phyloP scores from a whole-genome alignment of 2,113 vertebrate genomes.

The Morone chrysops region DNA sequence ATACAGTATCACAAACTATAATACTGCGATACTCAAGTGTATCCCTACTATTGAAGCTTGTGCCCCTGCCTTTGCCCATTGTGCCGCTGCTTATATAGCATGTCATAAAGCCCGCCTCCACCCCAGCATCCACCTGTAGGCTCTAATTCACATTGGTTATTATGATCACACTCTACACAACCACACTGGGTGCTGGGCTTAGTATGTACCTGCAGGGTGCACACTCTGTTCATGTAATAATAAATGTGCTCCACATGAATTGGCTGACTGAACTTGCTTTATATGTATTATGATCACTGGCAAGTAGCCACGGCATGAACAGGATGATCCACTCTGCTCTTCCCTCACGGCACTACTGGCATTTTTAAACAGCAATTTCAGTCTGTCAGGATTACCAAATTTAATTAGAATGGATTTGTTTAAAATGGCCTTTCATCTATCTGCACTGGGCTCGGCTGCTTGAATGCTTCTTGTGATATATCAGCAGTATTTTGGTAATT shows the following conservation, averaged over 20 bases:
- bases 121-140: constrained; percentile 5
- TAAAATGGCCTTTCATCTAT: constrained; percentile 39
- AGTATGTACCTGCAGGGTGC: constrained; percentile 37
- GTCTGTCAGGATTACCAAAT: constrained; percentile 61
- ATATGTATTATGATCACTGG: constrained; percentile 45
- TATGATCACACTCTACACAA: constrained; percentile 8
- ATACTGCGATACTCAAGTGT: too few relatives aligned
- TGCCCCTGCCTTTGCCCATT: too few relatives aligned
- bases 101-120: neutral
- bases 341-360: constrained; percentile 18
- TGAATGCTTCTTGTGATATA: constrained; percentile 1
- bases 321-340: constrained; percentile 47
- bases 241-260: constrained; percentile 59
- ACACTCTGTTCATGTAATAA: constrained; percentile 44
- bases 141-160: constrained; percentile 36
- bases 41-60: too few relatives aligned
- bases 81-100: neutral
- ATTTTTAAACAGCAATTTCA: constrained; percentile 49
- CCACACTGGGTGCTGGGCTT: constrained; percentile 14
- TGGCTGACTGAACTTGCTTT: constrained; percentile 50
- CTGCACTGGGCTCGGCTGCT: constrained; percentile 2
- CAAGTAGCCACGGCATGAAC: constrained; percentile 50
- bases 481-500: constrained; percentile 10
- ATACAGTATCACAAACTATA: too few relatives aligned
- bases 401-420: constrained; percentile 60